Percentiles rank a stretch among this genome's conserved stretches.
Conservation (phyloP, 2,113 vertebrate species). For the Beaufortia kweichowensis region DNA sequence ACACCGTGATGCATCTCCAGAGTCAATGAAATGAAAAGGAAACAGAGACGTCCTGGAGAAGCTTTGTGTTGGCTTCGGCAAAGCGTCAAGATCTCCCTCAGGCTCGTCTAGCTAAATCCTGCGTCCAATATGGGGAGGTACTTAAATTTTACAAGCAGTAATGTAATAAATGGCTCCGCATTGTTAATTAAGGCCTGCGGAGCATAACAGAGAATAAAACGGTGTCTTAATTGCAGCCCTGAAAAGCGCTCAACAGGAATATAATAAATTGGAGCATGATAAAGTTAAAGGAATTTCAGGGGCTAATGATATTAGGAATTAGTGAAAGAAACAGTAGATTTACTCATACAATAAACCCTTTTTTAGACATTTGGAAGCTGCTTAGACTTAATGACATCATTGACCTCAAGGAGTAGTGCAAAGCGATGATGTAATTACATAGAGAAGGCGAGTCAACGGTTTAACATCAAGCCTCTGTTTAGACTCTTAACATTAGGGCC, state of each 20-base stretch:
- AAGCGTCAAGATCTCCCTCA: constrained; percentile 66
- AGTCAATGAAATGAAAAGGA: constrained; percentile 42
- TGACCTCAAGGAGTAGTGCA: constrained; percentile 30
- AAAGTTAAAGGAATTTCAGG: constrained; percentile 63
- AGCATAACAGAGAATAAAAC: constrained; percentile 65
- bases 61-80: constrained; percentile 56
- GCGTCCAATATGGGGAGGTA: constrained; percentile 63
- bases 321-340: constrained; percentile 71
- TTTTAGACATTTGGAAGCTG: constrained; percentile 60
- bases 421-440: constrained; percentile 37
- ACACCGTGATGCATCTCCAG: constrained; percentile 49
- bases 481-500: not conserved
- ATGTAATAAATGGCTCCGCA: constrained; percentile 70
- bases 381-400: constrained; percentile 26
- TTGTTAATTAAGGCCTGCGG: constrained; percentile 72
- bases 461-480: constrained; percentile 1
- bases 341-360: constrained; percentile 61
- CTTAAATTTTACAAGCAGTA: constrained; percentile 63
- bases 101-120: constrained; percentile 65
- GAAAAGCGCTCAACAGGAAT: constrained; percentile 41
- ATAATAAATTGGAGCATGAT: constrained; percentile 48
- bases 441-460: not conserved
- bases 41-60: constrained; percentile 45
- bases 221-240: constrained; percentile 63
- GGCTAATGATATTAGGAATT: constrained; percentile 61